A percentile compares a stretch with the other conserved stretches of the same genome.
These are phyloP conservation scores for Ophthalmolycus amberensis DNA, from an alignment of 2,113 vertebrate genomes.

Conservation along the genomic window DNA sequence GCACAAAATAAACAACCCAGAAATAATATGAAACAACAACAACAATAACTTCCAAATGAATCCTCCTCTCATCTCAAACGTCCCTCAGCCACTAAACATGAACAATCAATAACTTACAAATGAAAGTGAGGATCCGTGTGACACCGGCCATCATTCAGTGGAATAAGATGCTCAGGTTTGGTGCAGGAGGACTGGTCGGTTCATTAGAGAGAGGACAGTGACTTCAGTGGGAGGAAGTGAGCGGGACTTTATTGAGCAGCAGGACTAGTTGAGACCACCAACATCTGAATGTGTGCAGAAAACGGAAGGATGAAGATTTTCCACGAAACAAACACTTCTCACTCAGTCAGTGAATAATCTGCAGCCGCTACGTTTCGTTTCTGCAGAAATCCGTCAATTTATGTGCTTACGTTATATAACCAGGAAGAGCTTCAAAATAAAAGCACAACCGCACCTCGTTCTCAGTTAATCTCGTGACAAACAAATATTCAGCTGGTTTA, in stretches of 20 bases:
- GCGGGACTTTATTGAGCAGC: neutral
- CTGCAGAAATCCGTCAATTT: neutral
- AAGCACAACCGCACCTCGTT: neutral
- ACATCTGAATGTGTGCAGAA: neutral
- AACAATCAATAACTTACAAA: constrained; percentile 43
- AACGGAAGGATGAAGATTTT: neutral
- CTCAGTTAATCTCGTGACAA: too few relatives aligned
- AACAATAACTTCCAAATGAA: neutral
- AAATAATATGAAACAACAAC: neutral
- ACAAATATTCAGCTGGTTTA: too few relatives aligned
- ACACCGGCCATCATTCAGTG: constrained; percentile 18
- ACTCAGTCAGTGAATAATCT: neutral
- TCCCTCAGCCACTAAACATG: neutral
- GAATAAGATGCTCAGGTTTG: neutral
- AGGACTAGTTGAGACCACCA: constrained; percentile 12
- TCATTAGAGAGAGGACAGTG: neutral
- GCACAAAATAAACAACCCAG: neutral
- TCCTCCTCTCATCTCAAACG: too few relatives aligned
- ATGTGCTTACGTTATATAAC: neutral
- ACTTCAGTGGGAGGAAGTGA: neutral
- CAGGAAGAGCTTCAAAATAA: neutral
- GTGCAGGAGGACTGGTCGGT: neutral
- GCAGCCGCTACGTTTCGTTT: constrained; percentile 16
- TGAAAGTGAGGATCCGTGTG: constrained; percentile 29
- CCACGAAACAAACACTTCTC: neutral